These are phyloP conservation scores for Dastarcus helophoroides DNA, from an alignment of 2,888 invertebrate genomes.

Conservation along the genomic window DNA sequence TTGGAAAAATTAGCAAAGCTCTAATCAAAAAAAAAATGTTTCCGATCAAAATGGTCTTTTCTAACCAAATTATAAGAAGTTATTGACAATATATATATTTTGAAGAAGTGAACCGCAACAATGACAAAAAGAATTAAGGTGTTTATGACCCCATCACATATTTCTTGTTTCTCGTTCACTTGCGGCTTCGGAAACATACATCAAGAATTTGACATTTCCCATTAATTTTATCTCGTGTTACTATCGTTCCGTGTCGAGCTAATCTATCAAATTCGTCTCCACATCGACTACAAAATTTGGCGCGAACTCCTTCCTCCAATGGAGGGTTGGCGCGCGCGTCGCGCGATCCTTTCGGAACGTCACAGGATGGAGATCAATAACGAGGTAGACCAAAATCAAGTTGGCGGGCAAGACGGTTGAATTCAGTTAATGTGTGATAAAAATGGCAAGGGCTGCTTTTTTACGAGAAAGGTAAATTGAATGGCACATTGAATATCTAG, in stretches of 20 bases:
- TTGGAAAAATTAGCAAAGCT: no score
- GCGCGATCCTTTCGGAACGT: constrained; percentile 22
- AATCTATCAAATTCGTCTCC: constrained; percentile 22
- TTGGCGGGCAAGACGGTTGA: constrained; percentile 24
- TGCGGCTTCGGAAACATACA: no score
- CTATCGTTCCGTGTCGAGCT: constrained; percentile 3
- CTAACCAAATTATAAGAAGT: no score
- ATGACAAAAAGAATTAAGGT: no score
- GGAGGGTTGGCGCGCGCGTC: constrained; percentile 17
- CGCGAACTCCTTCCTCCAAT: constrained; percentile 29
- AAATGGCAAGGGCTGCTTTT: constrained; percentile 61
- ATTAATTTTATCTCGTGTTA: neutral
- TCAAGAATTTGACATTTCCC: no score
- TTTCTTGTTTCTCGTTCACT: no score
- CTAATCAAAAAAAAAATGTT: no score
- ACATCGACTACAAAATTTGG: constrained; percentile 30
- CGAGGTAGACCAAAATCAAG: constrained; percentile 28
- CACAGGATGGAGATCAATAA: constrained; percentile 28
- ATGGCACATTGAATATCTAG: constrained; percentile 6
- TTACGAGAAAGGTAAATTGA: constrained; percentile 46
- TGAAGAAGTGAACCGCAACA: no score
- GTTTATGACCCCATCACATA: no score
- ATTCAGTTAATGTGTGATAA: constrained; percentile 54
- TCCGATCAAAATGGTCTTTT: no score
- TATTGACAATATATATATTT: no score